Conservation (phyloP, 2,797 vertebrate genomes). For the Sebastes baramenuke region DNA sequence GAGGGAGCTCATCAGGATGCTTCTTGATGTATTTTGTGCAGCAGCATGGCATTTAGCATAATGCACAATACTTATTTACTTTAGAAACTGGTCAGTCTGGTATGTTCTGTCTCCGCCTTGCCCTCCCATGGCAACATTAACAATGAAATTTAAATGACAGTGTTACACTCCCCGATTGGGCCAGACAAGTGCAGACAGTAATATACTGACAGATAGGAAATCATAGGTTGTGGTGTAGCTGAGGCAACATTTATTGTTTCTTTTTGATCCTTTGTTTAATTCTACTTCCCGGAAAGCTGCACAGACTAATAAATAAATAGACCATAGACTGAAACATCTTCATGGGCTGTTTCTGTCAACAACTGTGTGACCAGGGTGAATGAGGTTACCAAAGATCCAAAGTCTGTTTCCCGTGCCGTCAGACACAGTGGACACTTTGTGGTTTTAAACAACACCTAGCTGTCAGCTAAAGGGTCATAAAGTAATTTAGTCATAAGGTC, state of each 20-base stretch:
- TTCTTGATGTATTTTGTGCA: background rate
- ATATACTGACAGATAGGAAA: background rate
- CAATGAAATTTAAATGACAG: background rate
- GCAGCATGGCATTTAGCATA: background rate
- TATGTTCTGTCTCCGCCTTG: background rate
- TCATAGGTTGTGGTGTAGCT: background rate
- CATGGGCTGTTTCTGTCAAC: background rate
- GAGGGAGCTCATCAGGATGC: background rate
- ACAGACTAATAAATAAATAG: background rate
- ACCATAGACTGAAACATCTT: background rate
- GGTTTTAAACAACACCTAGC: constrained; percentile 1
- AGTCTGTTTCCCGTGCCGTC: background rate
- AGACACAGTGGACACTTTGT: background rate
- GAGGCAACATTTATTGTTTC: background rate
- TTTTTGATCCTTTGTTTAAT: background rate
- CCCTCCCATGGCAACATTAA: background rate
- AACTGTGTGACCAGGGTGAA: background rate
- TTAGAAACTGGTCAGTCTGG: background rate
- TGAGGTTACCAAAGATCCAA: background rate
- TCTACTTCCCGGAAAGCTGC: background rate
- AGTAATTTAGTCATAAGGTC: background rate
- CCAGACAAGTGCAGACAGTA: background rate
- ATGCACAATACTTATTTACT: background rate
- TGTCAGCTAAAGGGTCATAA: background rate
- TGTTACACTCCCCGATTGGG: background rate